Conservation (phyloP, 2,797 vertebrate genomes). For the Discoglossus pictus region DNA sequence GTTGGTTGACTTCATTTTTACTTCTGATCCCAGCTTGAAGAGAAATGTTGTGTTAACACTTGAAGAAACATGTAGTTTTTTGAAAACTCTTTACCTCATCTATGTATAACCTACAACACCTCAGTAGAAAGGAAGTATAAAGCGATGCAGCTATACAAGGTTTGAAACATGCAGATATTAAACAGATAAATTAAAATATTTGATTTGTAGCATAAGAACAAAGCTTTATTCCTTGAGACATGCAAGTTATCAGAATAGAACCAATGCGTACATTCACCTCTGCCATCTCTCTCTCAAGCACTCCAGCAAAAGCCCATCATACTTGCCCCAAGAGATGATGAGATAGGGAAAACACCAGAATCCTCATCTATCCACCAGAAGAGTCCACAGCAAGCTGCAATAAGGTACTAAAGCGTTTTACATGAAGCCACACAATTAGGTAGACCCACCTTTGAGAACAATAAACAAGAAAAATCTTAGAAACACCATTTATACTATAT, state of each 20-base stretch:
- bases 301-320: conserved; percentile 34
- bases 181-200: too few relatives aligned
- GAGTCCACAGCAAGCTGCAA: conserved; percentile 23
- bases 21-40: conserved; percentile 63
- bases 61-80: too few relatives aligned
- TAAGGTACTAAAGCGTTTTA: conserved; percentile 25
- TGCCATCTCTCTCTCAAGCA: background rate
- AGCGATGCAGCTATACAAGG: too few relatives aligned
- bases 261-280: background rate
- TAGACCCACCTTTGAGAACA: conserved; percentile 35
- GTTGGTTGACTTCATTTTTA: conserved; percentile 66
- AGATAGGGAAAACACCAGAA: conserved; percentile 39
- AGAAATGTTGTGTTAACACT: conserved; percentile 43
- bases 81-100: too few relatives aligned
- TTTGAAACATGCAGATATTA: too few relatives aligned
- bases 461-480: conserved; percentile 14
- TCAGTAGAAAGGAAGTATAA: too few relatives aligned
- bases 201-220: too few relatives aligned
- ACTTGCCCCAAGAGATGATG: conserved; percentile 42
- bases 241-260: too few relatives aligned
- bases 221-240: too few relatives aligned
- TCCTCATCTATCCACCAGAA: conserved; percentile 29
- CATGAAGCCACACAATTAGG: conserved; percentile 6
- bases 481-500: background rate
- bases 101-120: too few relatives aligned